These are phyloP conservation scores for Cephus runcator DNA, from an alignment of 2,888 invertebrate genomes.

Conservation along the genomic window DNA sequence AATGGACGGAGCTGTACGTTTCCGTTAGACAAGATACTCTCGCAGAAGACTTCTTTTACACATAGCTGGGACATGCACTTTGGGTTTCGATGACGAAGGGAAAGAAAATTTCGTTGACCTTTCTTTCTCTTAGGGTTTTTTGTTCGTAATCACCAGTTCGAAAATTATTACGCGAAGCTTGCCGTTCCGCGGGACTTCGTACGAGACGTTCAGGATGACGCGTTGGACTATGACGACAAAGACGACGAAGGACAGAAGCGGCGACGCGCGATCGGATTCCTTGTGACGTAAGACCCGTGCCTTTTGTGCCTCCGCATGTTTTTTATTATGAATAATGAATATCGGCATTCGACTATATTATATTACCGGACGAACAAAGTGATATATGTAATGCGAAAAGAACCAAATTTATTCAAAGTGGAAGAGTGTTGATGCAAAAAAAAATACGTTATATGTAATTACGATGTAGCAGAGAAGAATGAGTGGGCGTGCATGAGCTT, in stretches of 20 bases:
- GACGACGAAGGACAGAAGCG: not conserved
- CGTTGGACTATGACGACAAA: not conserved
- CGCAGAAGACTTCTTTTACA: not conserved
- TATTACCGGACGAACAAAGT: conserved; percentile 11
- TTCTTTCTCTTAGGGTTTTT: not conserved
- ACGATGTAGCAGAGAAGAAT: not conserved
- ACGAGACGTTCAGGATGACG: not conserved
- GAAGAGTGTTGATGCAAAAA: conserved; percentile 3
- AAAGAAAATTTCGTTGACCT: not conserved
- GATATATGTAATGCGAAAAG: not conserved
- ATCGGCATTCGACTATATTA: conserved; percentile 18
- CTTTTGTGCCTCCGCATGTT: conserved; percentile 36
- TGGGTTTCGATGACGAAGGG: not conserved
- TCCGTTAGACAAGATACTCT: not conserved
- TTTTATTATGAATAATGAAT: conserved; percentile 12
- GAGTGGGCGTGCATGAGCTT: not conserved
- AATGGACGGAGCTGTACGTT: not conserved
- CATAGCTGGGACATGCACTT: not conserved
- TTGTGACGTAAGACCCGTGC: conserved; percentile 31
- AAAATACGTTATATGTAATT: conserved; percentile 11
- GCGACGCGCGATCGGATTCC: not conserved
- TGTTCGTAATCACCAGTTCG: not conserved
- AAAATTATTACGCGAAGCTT: not conserved
- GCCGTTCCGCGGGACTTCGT: not conserved
- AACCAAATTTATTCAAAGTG: not conserved